phyloP scores from a whole-genome alignment of 2,113 vertebrate species.

The Craseonycteris thonglongyai region DNA sequence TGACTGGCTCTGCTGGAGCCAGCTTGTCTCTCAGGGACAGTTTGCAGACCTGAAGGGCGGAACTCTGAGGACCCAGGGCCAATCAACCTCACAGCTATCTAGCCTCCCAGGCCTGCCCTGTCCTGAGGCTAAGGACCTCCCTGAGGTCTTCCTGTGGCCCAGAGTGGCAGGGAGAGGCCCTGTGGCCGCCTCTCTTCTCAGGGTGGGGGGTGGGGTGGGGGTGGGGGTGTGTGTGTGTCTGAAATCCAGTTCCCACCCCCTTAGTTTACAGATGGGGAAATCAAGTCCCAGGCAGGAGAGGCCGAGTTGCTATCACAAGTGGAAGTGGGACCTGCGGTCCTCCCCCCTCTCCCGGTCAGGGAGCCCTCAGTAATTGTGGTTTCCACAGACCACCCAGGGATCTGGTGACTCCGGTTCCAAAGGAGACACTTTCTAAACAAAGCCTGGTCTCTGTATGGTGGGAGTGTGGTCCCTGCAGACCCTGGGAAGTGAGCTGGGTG shows the following conservation, averaged over 20 bases:
- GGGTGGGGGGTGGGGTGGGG: too few relatives aligned
- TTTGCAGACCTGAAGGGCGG: neutral
- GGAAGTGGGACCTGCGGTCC: neutral
- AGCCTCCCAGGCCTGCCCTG: neutral
- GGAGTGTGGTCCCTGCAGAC: neutral
- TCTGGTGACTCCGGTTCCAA: slow-evolving; percentile 29
- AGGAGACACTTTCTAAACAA: slow-evolving; percentile 56
- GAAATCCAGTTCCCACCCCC: neutral
- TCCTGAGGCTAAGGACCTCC: neutral
- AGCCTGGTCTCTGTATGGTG: neutral
- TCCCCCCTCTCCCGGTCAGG: rapidly evolving
- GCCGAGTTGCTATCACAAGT: neutral
- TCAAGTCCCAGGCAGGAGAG: neutral
- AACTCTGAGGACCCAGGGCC: neutral
- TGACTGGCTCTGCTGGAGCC: neutral
- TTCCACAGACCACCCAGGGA: slow-evolving; percentile 53
- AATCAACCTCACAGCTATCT: neutral
- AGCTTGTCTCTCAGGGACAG: neutral
- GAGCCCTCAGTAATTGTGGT: neutral
- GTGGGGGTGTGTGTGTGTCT: too few relatives aligned
- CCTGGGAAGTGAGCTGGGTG: neutral
- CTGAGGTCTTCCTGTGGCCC: neutral
- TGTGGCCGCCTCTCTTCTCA: neutral
- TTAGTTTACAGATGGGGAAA: neutral
- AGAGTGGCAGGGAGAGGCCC: neutral